Base-by-base conservation (phyloP, 2,888 invertebrate species). In the Meghimatium bilineatum region DNA sequence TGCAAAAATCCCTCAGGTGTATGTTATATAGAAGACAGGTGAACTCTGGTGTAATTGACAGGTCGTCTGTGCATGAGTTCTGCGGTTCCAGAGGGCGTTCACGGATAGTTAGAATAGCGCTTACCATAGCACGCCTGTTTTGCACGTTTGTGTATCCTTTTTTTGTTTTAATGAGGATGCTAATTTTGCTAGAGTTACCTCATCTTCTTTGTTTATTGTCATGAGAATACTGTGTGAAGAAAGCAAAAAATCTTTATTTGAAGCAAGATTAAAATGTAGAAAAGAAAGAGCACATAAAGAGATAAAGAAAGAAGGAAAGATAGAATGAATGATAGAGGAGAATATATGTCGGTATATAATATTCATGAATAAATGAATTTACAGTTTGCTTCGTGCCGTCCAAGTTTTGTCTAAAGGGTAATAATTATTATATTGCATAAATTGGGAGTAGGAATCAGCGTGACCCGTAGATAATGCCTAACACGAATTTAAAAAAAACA, bases 21-120 rank as follows among this genome's bases (percentile, higher is more conserved):
- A 76, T n/a, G 82, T 29, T 63, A 76, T 60, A 82, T 52, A 26
- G 76, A 34, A 49, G 82, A 75, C 82, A 82, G 82, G 82, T 82
- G 82, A 82, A 67, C 36, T 34, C 23, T 38, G 29, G 26, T 69
- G 36, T 76, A 67, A 82, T 49, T 82, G 82, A 82, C 82, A 49
- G 66, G 66, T 66, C 36, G 49, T 52, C 82, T 82, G 82, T 72
- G 72, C 52, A 29, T 8, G 63, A 49, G 32, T 32, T 63, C 60
- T 63, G 26, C 20, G 44, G 44, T 72, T 81, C 74, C 81, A 63
- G 81, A 69, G 74, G 81, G 74, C 49, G 74, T 36, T 81, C 63
- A 80, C 81, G 81, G 81, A 10, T 72, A 81, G 72, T 81, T 81
- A 44, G 60, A 72, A 56, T 44, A 29, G 60, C 81, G 56, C 44